phyloP scores from a whole-genome alignment of 2,888 invertebrate species.

The Clistopyga incitator region DNA sequence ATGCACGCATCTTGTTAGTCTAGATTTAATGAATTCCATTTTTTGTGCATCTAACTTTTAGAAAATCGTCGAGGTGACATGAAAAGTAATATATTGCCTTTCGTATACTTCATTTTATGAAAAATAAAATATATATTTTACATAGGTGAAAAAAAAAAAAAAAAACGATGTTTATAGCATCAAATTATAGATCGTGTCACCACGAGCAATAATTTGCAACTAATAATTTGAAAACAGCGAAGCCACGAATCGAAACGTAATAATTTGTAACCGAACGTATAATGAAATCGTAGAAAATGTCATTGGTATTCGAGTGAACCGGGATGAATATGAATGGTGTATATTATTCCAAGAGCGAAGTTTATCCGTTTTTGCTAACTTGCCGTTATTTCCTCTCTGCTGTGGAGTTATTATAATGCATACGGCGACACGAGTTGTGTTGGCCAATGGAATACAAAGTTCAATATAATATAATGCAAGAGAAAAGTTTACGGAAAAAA shows the following conservation, averaged over 20 bases:
- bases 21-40: neutral
- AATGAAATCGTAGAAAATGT: neutral
- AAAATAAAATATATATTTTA: too few relatives aligned
- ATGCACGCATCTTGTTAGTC: too few relatives aligned
- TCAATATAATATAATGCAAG: constrained; percentile 14
- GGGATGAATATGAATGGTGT: neutral
- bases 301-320: neutral
- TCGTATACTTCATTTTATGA: too few relatives aligned
- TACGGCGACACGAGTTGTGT: neutral
- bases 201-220: too few relatives aligned
- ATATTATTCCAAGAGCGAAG: neutral
- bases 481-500: constrained; percentile 5
- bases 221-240: neutral
- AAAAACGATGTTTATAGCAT: too few relatives aligned
- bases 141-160: too few relatives aligned
- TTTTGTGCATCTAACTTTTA: neutral
- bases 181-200: too few relatives aligned
- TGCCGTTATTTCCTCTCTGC: neutral
- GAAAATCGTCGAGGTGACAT: too few relatives aligned
- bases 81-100: too few relatives aligned
- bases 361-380: neutral
- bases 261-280: neutral
- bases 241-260: neutral
- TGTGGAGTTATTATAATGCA: neutral
- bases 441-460: constrained; percentile 21